phyloP scores from a whole-genome alignment of 2,888 invertebrate species.

The Mesoligia furuncula region DNA sequence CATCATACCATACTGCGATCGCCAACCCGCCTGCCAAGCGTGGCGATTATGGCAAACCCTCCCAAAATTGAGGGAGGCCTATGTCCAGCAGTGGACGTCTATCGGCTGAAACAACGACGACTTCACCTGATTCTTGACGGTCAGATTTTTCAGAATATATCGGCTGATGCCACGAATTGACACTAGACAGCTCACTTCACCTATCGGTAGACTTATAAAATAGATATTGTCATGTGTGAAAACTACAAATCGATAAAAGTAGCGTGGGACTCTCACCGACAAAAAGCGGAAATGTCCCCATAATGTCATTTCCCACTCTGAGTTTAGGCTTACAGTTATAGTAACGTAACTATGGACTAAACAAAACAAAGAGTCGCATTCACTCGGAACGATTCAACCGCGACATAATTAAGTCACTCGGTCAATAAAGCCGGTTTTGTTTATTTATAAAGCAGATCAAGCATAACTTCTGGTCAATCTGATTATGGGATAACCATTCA shows the following conservation, averaged over 20 bases:
- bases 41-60: too few relatives aligned
- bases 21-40: too few relatives aligned
- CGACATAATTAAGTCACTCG: slow-evolving; percentile 43
- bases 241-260: not conserved
- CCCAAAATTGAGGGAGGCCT: too few relatives aligned
- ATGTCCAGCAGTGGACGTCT: too few relatives aligned
- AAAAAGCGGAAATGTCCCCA: not conserved
- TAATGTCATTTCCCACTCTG: not conserved
- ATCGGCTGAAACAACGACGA: too few relatives aligned
- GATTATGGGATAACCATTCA: slow-evolving; percentile 26
- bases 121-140: not conserved
- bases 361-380: slow-evolving; percentile 31
- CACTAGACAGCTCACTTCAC: not conserved
- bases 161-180: not conserved
- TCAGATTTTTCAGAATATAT: not conserved
- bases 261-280: not conserved
- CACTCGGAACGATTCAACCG: slow-evolving; percentile 3
- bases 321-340: not conserved
- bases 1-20: too few relatives aligned
- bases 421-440: slow-evolving; percentile 46
- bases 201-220: not conserved
- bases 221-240: not conserved
- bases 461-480: slow-evolving; percentile 30
- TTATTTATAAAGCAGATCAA: slow-evolving; percentile 48
- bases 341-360: slow-evolving; percentile 10